Evolutionary conservation across 2,888 invertebrate species (phyloP), one percentile per base, ranked within the genome.

Genomic region (Phymatocera aterrima): DNA sequence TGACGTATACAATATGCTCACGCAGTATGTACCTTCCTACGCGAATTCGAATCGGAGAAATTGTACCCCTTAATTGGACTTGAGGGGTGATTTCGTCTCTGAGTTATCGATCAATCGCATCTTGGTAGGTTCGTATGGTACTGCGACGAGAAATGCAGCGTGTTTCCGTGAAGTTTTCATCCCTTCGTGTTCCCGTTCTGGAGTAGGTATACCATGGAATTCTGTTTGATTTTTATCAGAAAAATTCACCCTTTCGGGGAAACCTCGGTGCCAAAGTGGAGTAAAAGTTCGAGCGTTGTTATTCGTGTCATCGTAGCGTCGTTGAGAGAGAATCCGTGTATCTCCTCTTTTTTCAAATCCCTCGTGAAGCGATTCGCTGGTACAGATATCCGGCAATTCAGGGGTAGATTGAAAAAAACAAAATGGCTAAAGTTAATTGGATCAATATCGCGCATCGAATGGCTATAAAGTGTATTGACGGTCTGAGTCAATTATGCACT

Each of bases 401-500:
- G 24, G 15, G 57, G 10, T 37, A 37, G 37, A 37, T 37, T 37
- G 34, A 68, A 68, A n/a, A n/a, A n/a, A n/a, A n/a, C n/a, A n/a
- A n/a, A 68, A n/a, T 68, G 21, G 43, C 8, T 15, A 24, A 68
- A 68, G 68, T 68, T 68, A 68, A 68, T 46, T 46, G 24, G 24
- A 46, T 68, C 68, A 68, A 68, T 68, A 68, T 68, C 46, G 24
- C 15, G 15, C 37, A 64, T 64, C 37, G 37, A 64, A 64, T 64
- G 61, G 37, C 61, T 64, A 64, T 37, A 64, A 64, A 64, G 37
- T 37, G 61, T 64, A 64, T 64, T 37, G 37, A 64, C 61, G 61
- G n/a, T 64, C 8, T 18, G 37, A 64, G 61, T 64, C 61, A 64
- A 64, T 64, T 64, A 34, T 64, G n/a, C 34, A 37, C 21, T 37